These are phyloP conservation scores for Macropus fuliginosus DNA, from an alignment of 2,797 vertebrate genomes.

Conservation along the genomic window DNA sequence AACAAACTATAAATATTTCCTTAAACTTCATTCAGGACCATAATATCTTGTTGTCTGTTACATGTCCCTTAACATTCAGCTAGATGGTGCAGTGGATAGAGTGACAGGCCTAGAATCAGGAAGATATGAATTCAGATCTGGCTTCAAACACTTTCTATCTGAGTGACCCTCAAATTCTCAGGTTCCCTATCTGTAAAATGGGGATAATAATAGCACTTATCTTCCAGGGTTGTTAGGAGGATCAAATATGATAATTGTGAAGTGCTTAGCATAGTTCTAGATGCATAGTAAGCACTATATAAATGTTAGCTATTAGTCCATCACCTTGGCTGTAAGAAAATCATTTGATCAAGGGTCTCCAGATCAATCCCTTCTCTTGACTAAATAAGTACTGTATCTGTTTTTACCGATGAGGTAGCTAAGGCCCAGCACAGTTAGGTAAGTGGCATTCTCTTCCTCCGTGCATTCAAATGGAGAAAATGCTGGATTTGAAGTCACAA, in stretches of 20 bases:
- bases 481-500: not conserved
- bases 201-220: too few species aligned
- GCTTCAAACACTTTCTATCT: not conserved
- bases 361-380: not conserved
- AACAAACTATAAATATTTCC: not conserved
- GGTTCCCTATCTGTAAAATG: not conserved
- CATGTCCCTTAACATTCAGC: not conserved
- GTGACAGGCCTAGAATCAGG: not conserved
- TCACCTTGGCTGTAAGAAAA: not conserved
- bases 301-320: not conserved
- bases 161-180: not conserved
- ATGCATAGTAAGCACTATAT: not conserved
- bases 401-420: not conserved
- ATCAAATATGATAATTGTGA: not conserved
- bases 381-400: not conserved
- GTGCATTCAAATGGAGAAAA: not conserved
- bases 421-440: not conserved
- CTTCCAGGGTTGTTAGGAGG: not conserved
- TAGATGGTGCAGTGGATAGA: not conserved
- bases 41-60: not conserved
- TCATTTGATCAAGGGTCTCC: not conserved
- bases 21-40: not conserved
- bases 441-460: not conserved
- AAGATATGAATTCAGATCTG: not conserved
- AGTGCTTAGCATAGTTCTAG: not conserved